Conservation (phyloP, 2,113 vertebrate species). For the Aspidoscelis tigris region DNA sequence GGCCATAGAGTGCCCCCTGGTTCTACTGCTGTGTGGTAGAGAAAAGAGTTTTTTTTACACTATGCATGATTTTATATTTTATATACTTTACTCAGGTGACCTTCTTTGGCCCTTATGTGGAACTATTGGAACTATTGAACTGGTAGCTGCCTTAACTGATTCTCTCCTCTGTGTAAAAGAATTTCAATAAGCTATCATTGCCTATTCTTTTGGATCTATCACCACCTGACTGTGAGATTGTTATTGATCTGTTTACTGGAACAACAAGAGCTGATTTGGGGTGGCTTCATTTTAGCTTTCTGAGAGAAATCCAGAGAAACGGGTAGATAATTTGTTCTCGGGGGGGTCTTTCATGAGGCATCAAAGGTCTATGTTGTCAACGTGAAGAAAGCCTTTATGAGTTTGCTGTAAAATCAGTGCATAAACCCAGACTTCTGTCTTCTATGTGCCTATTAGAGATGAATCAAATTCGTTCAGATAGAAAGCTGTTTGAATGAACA, state of each 20-base stretch:
- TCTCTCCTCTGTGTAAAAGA: slow-evolving; percentile 6
- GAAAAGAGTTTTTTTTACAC: no score
- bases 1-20: no score
- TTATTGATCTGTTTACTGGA: slow-evolving; percentile 27
- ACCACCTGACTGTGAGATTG: slow-evolving; percentile 16
- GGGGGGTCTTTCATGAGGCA: neutral
- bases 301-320: slow-evolving; percentile 8
- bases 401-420: neutral
- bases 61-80: no score
- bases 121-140: neutral
- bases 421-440: neutral
- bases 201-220: neutral
- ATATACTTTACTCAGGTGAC: no score
- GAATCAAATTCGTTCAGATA: no score
- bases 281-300: slow-evolving; percentile 2
- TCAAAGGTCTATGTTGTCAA: neutral
- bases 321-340: slow-evolving; percentile 13
- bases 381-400: neutral
- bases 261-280: neutral
- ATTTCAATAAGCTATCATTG: slow-evolving; percentile 15
- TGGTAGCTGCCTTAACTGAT: neutral
- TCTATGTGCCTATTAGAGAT: neutral
- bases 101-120: neutral
- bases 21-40: no score
- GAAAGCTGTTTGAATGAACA: no score